These are phyloP conservation scores for Ctenoplectra terminalis DNA, from an alignment of 1,140 invertebrate species.

Conservation along the genomic window DNA sequence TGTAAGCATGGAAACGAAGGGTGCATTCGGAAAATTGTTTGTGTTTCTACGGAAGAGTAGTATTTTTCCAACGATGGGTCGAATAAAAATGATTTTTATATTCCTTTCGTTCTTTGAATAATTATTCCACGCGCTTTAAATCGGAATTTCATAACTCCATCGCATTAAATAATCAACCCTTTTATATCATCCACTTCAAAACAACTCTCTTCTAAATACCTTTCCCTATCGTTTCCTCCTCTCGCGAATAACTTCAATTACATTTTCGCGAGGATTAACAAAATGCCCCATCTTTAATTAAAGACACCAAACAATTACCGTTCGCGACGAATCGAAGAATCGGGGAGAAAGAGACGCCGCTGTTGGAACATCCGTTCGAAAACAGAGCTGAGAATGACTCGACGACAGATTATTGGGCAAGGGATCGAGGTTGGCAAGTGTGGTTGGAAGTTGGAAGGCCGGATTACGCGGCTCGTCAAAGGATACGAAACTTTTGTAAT, in stretches of 20 bases:
- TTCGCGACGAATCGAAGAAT: background rate
- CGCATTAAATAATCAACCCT: constrained; percentile 6
- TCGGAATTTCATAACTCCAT: background rate
- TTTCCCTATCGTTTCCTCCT: background rate
- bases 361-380: background rate
- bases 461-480: constrained; percentile 45
- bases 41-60: too few species aligned
- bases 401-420: constrained; percentile 14
- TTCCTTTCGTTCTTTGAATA: too few species aligned
- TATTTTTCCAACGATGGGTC: too few species aligned
- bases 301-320: background rate
- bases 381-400: background rate
- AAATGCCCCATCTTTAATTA: background rate
- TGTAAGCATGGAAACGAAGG: too few species aligned
- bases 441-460: background rate
- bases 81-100: too few species aligned
- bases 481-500: constrained; percentile 78
- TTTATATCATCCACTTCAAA: background rate
- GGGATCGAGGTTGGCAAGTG: constrained; percentile 3
- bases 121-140: too few species aligned
- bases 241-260: constrained; percentile 9
- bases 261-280: constrained; percentile 18
- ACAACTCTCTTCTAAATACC: background rate
- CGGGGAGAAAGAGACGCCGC: background rate
- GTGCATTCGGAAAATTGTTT: too few species aligned